Evolutionary conservation across 2,113 vertebrate genomes (phyloP).

Genomic region (Hippocampus guttulatus): DNA sequence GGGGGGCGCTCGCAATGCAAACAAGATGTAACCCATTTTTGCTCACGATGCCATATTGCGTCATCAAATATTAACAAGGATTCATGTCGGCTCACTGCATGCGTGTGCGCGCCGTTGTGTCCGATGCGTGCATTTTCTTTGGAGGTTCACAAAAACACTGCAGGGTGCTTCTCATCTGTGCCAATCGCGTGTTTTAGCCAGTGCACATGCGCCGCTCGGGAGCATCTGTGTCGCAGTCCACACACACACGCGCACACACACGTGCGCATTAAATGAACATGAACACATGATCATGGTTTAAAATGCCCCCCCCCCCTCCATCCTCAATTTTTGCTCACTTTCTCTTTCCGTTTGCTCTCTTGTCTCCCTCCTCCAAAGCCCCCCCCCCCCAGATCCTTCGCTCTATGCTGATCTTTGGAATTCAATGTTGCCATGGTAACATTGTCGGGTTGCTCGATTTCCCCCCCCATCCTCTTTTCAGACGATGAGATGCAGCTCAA

Average conservation of each 20-base stretch:
- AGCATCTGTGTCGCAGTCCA: slow-evolving; percentile 38
- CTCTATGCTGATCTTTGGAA: slow-evolving; percentile 71
- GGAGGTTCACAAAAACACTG: not conserved
- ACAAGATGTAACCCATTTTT: slow-evolving; percentile 76
- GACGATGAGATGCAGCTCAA: slow-evolving; percentile 56
- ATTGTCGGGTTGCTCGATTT: slow-evolving; percentile 62
- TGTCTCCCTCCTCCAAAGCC: slow-evolving; percentile 34
- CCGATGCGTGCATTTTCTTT: slow-evolving; percentile 2
- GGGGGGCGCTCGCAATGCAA: slow-evolving; percentile 54
- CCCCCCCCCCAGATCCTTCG: not conserved
- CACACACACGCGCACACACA: slow-evolving; percentile 15
- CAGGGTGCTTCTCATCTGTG: slow-evolving; percentile 1
- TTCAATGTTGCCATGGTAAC: slow-evolving; percentile 77
- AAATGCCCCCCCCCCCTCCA: slow-evolving; percentile 30
- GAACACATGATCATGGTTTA: slow-evolving; percentile 17
- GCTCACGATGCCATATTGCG: slow-evolving; percentile 74
- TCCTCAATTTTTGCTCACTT: slow-evolving; percentile 28
- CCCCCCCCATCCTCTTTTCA: slow-evolving; percentile 61
- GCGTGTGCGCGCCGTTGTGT: slow-evolving; percentile 10
- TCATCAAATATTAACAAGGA: slow-evolving; percentile 75
- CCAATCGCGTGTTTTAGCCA: slow-evolving; percentile 15
- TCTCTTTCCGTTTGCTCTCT: slow-evolving; percentile 26
- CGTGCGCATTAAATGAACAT: not conserved
- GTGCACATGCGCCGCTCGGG: slow-evolving; percentile 1
- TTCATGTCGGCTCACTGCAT: slow-evolving; percentile 60